phyloP scores from a whole-genome alignment of 2,113 vertebrate genomes.

The Todiramphus chloris region DNA sequence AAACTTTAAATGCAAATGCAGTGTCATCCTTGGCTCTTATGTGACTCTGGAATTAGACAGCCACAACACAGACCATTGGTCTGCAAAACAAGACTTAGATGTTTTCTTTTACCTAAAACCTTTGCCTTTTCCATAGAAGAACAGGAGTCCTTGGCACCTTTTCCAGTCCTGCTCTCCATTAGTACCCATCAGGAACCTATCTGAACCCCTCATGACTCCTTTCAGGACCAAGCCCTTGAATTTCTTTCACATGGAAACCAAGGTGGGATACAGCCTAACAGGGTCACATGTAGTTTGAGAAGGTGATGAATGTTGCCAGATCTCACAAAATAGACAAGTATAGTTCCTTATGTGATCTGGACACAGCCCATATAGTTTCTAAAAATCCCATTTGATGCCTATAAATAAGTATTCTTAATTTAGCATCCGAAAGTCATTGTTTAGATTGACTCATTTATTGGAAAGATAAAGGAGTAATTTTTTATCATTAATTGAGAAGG shows the following conservation, averaged over 20 bases:
- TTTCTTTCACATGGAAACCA: neutral
- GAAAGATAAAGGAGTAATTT: neutral
- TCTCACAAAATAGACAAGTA: neutral
- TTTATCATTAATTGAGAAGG: neutral
- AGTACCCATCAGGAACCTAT: neutral
- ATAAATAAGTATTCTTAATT: conserved; percentile 2
- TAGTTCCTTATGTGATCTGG: neutral
- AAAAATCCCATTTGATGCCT: neutral
- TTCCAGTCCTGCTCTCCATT: accelerated
- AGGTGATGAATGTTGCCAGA: neutral
- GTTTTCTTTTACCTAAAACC: neutral
- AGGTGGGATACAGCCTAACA: neutral
- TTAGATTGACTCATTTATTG: neutral
- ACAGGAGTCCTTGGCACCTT: neutral
- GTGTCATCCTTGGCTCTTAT: neutral
- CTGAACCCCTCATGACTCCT: neutral
- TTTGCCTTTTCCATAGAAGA: neutral
- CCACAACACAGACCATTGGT: neutral
- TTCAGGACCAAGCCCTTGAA: neutral
- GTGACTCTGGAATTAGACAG: neutral
- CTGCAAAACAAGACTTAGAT: neutral
- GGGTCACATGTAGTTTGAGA: neutral
- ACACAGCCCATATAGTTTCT: neutral
- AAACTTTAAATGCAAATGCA: neutral
- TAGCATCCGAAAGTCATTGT: neutral